A percentile compares a stretch with the other conserved stretches of the same genome.
Evolutionary conservation across 2,113 vertebrate genomes (phyloP).

Genomic region (Centropus unirufus): DNA sequence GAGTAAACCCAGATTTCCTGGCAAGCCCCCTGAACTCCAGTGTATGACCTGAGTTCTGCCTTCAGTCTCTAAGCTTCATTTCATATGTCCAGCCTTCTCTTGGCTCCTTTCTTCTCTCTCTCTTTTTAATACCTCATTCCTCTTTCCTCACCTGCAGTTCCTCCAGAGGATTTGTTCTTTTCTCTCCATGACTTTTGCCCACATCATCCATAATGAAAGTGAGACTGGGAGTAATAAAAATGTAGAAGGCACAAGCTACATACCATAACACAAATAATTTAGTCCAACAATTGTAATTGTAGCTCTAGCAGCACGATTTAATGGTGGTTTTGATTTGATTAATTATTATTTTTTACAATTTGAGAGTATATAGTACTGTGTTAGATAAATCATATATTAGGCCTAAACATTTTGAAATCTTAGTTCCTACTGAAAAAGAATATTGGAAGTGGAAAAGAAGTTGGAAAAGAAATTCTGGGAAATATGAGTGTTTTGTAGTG

Average conservation of each 20-base stretch:
- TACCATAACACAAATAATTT: background rate
- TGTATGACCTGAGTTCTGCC: background rate
- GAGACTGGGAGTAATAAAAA: background rate
- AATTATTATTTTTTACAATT: background rate
- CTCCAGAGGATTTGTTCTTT: background rate
- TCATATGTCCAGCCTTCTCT: background rate
- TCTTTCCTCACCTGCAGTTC: background rate
- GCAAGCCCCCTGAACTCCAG: background rate
- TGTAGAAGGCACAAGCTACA: background rate
- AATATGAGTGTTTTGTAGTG: background rate
- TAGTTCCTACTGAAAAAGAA: background rate
- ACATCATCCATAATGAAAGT: background rate
- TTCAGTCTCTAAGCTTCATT: background rate
- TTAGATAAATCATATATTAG: background rate
- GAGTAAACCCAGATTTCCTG: background rate
- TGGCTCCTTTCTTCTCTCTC: background rate
- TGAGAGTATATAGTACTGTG: background rate
- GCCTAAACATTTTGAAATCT: background rate
- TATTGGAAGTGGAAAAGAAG: background rate
- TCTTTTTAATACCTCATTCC: background rate
- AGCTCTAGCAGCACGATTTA: background rate
- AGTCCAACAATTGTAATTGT: background rate
- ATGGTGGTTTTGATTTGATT: background rate
- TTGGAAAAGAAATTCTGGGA: background rate
- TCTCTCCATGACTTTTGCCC: background rate